These are phyloP conservation scores for Orius insidiosus DNA, from an alignment of 1,140 invertebrate species.

Conservation along the genomic window DNA sequence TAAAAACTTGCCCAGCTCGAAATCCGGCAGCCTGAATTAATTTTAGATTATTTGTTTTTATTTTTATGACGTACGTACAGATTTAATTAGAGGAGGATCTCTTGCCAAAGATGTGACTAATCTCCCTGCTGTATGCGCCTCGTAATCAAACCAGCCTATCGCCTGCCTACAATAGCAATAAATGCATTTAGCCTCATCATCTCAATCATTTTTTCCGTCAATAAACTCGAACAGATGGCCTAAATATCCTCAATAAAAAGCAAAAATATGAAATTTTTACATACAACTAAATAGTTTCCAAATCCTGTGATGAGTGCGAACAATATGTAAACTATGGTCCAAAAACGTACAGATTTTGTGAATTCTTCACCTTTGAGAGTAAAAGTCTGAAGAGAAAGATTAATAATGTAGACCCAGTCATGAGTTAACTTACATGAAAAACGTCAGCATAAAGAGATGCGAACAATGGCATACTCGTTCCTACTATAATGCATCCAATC, in stretches of 20 bases:
- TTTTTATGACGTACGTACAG: conserved; percentile 29
- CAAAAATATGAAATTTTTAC: neutral
- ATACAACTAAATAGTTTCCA: conserved; percentile 6
- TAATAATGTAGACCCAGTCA: too few relatives aligned
- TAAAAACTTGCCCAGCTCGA: conserved; percentile 47
- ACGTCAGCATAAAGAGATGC: conserved; percentile 66
- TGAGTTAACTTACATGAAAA: conserved; percentile 50
- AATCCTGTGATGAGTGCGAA: conserved; percentile 7
- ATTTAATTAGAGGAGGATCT: conserved; percentile 58
- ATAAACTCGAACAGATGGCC: conserved; percentile 31
- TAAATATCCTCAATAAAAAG: too few relatives aligned
- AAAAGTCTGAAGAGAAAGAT: conserved; percentile 29
- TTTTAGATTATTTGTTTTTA: neutral
- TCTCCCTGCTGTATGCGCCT: conserved; percentile 44
- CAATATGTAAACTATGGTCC: conserved; percentile 36
- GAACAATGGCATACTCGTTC: conserved; percentile 55
- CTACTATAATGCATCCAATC: conserved; percentile 47
- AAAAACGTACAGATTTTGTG: conserved; percentile 29
- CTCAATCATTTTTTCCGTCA: conserved; percentile 52
- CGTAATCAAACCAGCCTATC: conserved; percentile 56
- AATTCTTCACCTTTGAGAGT: conserved; percentile 29
- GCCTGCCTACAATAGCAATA: conserved; percentile 48
- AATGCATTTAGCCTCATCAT: conserved; percentile 44
- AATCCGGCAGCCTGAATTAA: conserved; percentile 47
- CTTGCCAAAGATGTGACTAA: conserved; percentile 49